A percentile compares a stretch with the other conserved stretches of the same genome.
These are phyloP conservation scores for Lingula anatina DNA, from an alignment of 2,888 invertebrate species.

Conservation along the genomic window DNA sequence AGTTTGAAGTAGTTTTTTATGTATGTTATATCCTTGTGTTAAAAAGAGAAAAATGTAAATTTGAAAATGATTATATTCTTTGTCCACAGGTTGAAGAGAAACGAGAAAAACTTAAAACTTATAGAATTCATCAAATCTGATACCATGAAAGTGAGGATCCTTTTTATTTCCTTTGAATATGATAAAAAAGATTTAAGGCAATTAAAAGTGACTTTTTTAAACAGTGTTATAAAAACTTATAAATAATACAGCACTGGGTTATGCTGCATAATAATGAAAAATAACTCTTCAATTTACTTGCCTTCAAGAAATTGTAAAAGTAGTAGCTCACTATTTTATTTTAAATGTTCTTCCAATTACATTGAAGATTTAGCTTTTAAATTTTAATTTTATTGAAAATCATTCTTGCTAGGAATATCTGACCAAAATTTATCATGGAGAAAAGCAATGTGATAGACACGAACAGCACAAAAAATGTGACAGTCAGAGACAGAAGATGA, in stretches of 20 bases:
- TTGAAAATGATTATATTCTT: too few species aligned
- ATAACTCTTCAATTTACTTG: too few species aligned
- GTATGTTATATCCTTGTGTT: too few species aligned
- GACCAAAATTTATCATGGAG: background rate
- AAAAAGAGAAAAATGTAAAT: too few species aligned
- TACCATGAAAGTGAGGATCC: slow-evolving; percentile 5
- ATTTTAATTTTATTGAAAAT: background rate
- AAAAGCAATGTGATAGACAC: background rate
- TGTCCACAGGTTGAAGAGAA: slow-evolving; percentile 1
- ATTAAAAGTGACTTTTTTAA: too few species aligned
- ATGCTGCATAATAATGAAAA: too few species aligned
- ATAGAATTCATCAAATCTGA: slow-evolving; percentile 6
- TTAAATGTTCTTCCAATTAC: background rate
- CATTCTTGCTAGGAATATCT: background rate
- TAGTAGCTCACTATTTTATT: background rate
- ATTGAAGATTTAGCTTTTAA: background rate
- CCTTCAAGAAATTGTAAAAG: too few species aligned
- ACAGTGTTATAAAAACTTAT: too few species aligned
- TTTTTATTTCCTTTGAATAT: background rate
- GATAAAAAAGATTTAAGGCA: background rate
- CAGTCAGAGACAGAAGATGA: background rate
- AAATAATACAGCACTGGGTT: too few species aligned
- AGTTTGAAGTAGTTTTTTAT: too few species aligned
- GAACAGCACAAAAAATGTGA: background rate
- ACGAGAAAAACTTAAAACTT: background rate